Percentiles rank a stretch among this genome's conserved stretches.
phyloP scores from a whole-genome alignment of 2,797 vertebrate species.

The Notolabrus celidotus region DNA sequence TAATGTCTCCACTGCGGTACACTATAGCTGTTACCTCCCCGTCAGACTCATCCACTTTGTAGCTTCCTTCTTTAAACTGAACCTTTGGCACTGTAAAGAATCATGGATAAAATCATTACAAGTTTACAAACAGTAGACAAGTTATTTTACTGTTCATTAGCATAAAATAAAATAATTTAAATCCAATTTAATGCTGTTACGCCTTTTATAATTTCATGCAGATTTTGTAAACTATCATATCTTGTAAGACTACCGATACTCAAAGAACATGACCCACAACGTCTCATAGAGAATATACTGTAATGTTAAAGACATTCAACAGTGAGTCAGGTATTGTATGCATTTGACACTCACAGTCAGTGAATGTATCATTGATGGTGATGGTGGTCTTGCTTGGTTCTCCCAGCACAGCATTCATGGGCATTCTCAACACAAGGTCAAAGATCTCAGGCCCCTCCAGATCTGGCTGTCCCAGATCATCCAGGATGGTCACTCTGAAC shows the following conservation, averaged over 20 bases:
- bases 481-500: slow-evolving; percentile 88
- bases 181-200: no score
- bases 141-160: no score
- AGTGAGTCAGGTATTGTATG: background rate
- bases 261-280: no score
- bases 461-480: slow-evolving; percentile 88
- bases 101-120: no score
- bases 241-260: no score
- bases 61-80: slow-evolving; percentile 86
- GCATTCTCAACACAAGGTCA: slow-evolving; percentile 89
- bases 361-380: slow-evolving; percentile 87
- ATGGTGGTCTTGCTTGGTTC: slow-evolving; percentile 89
- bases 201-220: no score
- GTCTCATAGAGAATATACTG: background rate
- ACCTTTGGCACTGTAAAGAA: slow-evolving; percentile 86
- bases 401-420: slow-evolving; percentile 87
- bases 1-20: slow-evolving; percentile 87
- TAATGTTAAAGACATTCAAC: no score
- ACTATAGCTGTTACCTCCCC: slow-evolving; percentile 79
- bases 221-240: no score
- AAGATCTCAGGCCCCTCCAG: slow-evolving; percentile 89
- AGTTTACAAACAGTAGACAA: no score
- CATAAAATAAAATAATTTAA: no score
- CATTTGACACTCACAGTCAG: slow-evolving; percentile 82
- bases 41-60: slow-evolving; percentile 87